phyloP scores from a whole-genome alignment of 1,140 invertebrate genomes.

The Aphelenchoides avenae region DNA sequence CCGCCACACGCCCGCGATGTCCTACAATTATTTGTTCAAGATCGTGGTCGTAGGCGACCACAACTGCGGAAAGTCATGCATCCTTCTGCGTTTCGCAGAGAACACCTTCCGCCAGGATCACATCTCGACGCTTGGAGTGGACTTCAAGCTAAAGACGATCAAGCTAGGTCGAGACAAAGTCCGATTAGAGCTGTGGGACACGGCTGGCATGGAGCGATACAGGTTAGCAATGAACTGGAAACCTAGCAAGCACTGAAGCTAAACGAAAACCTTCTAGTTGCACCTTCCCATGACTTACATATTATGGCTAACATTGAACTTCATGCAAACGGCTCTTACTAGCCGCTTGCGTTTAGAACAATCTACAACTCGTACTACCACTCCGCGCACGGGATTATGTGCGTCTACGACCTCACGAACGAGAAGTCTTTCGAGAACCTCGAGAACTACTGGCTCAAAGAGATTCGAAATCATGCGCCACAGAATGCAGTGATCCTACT shows the following conservation, averaged over 20 bases:
- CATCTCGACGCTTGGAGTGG: conserved; percentile 56
- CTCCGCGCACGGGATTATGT: conserved; percentile 58
- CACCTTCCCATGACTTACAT: conserved; percentile 3
- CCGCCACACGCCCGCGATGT: too few relatives aligned
- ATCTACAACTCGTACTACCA: conserved; percentile 59
- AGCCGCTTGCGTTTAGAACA: conserved; percentile 38
- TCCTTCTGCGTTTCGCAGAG: conserved; percentile 50
- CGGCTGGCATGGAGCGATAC: conserved; percentile 57
- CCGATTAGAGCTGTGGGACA: conserved; percentile 51
- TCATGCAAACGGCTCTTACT: too few relatives aligned
- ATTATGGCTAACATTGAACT: conserved; percentile 5
- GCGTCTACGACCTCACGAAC: conserved; percentile 56
- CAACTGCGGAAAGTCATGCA: conserved; percentile 58
- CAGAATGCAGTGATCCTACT: conserved; percentile 55
- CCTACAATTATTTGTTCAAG: conserved; percentile 59
- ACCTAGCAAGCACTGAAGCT: not conserved
- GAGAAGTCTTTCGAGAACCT: conserved; percentile 59
- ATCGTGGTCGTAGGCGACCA: conserved; percentile 59
- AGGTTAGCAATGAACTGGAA: too few relatives aligned
- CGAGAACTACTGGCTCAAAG: conserved; percentile 58
- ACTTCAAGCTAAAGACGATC: conserved; percentile 59
- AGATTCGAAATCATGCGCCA: conserved; percentile 54
- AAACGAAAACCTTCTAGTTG: not conserved
- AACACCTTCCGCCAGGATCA: conserved; percentile 57
- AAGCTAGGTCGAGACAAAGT: conserved; percentile 57